phyloP scores from a whole-genome alignment of 2,113 vertebrate genomes.

The Syngnathus scovelli region DNA sequence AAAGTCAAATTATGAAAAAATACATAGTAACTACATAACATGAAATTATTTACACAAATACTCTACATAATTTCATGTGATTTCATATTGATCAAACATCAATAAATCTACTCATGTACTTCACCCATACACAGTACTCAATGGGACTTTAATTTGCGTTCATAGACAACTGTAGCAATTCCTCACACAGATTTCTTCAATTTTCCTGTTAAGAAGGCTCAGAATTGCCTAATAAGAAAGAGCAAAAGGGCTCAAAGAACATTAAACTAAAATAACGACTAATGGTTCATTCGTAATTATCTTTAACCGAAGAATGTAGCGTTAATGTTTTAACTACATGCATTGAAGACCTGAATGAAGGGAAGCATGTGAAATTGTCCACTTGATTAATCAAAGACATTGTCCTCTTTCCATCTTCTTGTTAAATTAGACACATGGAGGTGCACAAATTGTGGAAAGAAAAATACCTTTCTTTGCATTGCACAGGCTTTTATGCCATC shows the following conservation, averaged over 20 bases:
- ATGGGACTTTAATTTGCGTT: neutral
- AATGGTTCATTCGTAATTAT: neutral
- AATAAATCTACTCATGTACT: neutral
- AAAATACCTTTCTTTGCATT: neutral
- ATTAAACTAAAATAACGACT: neutral
- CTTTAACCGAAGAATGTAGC: neutral
- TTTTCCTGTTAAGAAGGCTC: neutral
- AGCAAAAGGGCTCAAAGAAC: neutral
- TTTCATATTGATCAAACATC: no score
- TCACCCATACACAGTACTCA: neutral
- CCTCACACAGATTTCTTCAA: neutral
- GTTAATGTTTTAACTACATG: neutral
- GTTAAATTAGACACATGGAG: neutral
- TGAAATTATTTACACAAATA: no score
- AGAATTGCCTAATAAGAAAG: neutral
- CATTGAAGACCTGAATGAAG: neutral
- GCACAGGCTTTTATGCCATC: neutral
- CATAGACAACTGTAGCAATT: neutral
- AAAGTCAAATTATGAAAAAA: no score
- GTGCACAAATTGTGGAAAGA: neutral
- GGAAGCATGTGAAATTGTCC: slow-evolving; percentile 2
- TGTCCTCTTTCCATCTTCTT: neutral
- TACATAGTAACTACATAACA: no score
- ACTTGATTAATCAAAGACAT: slow-evolving; percentile 5
- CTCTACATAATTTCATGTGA: no score